phyloP scores from a whole-genome alignment of 1,140 invertebrate species.

The Caerostris extrusa region DNA sequence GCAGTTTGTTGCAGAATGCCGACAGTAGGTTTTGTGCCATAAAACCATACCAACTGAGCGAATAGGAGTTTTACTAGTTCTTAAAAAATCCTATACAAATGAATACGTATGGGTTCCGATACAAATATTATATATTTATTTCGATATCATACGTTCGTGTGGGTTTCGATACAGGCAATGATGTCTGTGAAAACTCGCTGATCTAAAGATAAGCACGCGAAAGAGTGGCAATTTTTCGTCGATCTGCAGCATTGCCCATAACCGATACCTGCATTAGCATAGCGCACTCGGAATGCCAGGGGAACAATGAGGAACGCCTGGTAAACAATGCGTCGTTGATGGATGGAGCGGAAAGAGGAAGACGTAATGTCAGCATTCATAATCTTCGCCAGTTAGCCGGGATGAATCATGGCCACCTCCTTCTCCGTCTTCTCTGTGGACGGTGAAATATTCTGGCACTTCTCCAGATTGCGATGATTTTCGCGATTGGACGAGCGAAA shows the following conservation, averaged over 20 bases:
- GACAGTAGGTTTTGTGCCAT: too few relatives aligned
- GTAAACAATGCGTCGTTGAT: conserved; percentile 11
- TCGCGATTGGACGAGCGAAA: conserved; percentile 41
- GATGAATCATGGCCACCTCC: conserved; percentile 30
- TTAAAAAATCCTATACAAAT: too few relatives aligned
- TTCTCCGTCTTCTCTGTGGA: conserved; percentile 12
- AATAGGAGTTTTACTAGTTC: too few relatives aligned
- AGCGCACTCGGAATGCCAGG: neutral
- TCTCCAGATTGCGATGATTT: conserved; percentile 38
- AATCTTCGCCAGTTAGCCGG: conserved; percentile 20
- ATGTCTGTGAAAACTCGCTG: neutral
- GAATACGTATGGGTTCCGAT: too few relatives aligned
- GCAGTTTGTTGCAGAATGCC: too few relatives aligned
- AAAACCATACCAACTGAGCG: too few relatives aligned
- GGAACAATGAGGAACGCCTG: neutral
- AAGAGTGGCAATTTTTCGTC: neutral
- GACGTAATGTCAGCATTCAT: conserved; percentile 31
- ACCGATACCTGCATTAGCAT: neutral
- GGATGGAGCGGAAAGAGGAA: conserved; percentile 39
- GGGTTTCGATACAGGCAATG: neutral
- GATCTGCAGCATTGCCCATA: neutral
- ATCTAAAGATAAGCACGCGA: neutral
- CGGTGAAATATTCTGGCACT: conserved; percentile 32
- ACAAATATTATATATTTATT: too few relatives aligned
- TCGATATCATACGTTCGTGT: too few relatives aligned